Base-by-base conservation (phyloP, 1,140 invertebrate genomes). In the Arctopsyche grandis region DNA sequence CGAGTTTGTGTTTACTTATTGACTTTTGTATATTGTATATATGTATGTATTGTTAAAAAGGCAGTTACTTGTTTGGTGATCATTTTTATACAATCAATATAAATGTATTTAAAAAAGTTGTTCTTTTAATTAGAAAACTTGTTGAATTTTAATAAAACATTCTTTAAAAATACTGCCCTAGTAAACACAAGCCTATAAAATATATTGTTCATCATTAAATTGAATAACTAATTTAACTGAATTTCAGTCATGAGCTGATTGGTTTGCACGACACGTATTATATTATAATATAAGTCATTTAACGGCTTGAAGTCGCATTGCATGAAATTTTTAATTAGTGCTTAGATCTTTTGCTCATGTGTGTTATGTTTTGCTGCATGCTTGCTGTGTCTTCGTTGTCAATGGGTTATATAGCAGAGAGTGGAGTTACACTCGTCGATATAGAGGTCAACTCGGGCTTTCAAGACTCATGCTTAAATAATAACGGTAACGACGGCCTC, bases 291-390 rank as follows among this genome's bases (percentile, higher is more conserved):
- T 21, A n/a, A n/a, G n/a, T n/a, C n/a, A 10, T 58, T 58, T 10
- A 58, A 58, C 1, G 29, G 73, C 52, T 58, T 29, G 12, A 19
- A 29, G 60, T 43, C 43, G 38, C 19, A 19, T 9, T 76, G 74
- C 74, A 76, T 76, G 74, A 4, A 63, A 46, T 74, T 16, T 44
- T 63, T 63, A 3, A 19, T 76, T 69, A 48, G 60, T 46, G 21
- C 22, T 26, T 77, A 77, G 12, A 1, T 58, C 26, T 69, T 77
- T 21, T 69, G 16, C 69, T 69, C 19, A 16, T 77, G 26, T 77
- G 75, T 58, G 58, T 77, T 63, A 26, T 69, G 60, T 77, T 76
- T 77, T 77, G 75, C 58, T 48, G 74, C 74, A 76, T 63, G 74
- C 58, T 63, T 48, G 63, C 60, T 16, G 46, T 29, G 46, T 29